Evolutionary conservation across 1,140 invertebrate genomes (phyloP), one percentile per base, ranked within the genome.

Genomic region (Dendroctonus ponderosae): DNA sequence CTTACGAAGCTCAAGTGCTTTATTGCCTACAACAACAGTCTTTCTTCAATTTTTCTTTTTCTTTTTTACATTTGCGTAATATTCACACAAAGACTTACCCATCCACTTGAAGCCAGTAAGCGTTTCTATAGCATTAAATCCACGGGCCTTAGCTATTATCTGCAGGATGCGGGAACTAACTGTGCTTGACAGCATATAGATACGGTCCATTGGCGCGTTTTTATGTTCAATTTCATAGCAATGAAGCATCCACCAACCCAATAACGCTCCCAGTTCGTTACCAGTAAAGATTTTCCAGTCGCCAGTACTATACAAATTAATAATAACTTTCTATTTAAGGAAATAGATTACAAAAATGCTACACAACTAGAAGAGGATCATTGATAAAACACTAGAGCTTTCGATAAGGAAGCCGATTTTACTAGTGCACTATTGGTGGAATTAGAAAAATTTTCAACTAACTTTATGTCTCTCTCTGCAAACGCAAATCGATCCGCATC

Each of bases 91-190:
- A 37, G 50, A 43, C 44, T 77, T 66, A 75, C 93, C 97, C 92
- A 99, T 99, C 96, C 97, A 99, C 76, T 99, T 99, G 77, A 99
- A 99, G 0, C 98, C 92, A 11, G 98, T 99, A 50, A 99, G 82
- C 0, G 97, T 99, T 81, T 99, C 96, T 79, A 89, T 85, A 79
- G 92, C 96, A 71, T 86, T 82, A 71, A 93, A 92, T 15, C 93
- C 95, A 79, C 96, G 91, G 12, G 82, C 83, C 46, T 86, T 82
- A 0, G 90, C 89, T 73, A 99, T 92, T 4, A 93, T 86, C 15
- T 85, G 79, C n/a, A 98, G 80, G 70, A 99, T 95, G 82, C 97
- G 97, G 7, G 96, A 98, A 53, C 96, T 99, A 37, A 99, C 98
- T 5, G 97, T 95, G 72, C 95, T 98, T 41, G 94, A 86, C 43